A percentile compares a stretch with the other conserved stretches of the same genome.
These are phyloP conservation scores for Meriones unguiculatus DNA, from an alignment of 2,113 vertebrate species.

Conservation along the genomic window DNA sequence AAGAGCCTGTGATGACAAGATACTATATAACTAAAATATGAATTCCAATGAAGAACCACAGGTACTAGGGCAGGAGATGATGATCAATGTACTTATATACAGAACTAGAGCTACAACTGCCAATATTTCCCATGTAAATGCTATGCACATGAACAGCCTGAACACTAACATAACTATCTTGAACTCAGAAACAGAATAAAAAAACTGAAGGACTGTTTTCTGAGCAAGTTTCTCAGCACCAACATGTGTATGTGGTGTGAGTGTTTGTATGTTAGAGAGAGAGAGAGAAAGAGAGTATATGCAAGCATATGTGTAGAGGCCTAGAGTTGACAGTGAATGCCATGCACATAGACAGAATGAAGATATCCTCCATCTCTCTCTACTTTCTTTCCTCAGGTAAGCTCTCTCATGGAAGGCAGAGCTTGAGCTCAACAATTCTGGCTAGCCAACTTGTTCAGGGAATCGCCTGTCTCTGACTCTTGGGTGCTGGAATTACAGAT, in stretches of 20 bases:
- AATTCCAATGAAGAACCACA: neutral
- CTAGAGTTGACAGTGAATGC: neutral
- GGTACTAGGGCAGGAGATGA: neutral
- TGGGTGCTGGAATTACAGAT: neutral
- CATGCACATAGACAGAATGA: neutral
- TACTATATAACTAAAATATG: neutral
- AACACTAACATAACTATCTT: neutral
- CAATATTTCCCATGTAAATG: neutral
- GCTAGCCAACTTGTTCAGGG: neutral
- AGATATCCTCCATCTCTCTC: neutral
- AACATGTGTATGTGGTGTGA: neutral
- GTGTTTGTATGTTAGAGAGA: neutral
- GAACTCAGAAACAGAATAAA: neutral
- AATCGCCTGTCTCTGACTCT: neutral
- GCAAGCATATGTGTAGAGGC: neutral
- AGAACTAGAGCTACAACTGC: neutral
- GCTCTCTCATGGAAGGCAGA: neutral
- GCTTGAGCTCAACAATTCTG: too few species aligned
- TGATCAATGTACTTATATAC: slow-evolving; percentile 29
- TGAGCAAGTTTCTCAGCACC: neutral
- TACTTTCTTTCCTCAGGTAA: neutral
- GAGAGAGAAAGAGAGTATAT: too few species aligned
- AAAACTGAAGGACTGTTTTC: slow-evolving; percentile 12
- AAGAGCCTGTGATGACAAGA: neutral
- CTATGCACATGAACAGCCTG: neutral